These are phyloP conservation scores for Oceanodroma leucorhoa DNA, from an alignment of 2,797 vertebrate species.

Conservation along the genomic window DNA sequence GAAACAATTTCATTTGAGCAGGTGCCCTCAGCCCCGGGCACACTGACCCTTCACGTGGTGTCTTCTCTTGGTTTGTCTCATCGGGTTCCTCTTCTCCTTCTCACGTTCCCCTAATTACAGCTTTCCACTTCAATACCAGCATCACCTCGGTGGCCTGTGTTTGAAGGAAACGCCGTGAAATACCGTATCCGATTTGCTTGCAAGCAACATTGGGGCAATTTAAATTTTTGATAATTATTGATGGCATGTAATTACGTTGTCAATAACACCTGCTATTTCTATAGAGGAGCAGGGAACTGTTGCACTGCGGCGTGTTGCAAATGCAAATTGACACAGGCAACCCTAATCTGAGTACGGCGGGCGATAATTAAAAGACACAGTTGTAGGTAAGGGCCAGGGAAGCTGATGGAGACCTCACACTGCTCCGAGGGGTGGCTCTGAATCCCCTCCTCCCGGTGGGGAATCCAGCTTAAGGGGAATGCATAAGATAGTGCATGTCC, in stretches of 20 bases:
- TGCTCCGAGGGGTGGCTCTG: background rate
- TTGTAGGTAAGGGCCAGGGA: rapidly evolving
- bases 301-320: background rate
- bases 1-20: background rate
- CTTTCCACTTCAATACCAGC: background rate
- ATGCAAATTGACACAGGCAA: background rate
- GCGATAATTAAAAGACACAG: background rate
- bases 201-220: background rate
- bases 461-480: background rate
- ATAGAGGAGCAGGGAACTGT: background rate
- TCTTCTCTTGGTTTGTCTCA: background rate
- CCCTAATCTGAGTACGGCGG: background rate
- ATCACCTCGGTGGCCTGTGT: background rate
- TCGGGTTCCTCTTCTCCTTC: background rate
- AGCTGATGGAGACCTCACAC: background rate
- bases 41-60: rapidly evolving
- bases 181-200: rapidly evolving
- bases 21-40: background rate
- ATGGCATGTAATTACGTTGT: background rate
- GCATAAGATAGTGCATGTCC: background rate
- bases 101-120: background rate
- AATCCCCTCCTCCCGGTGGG: rapidly evolving
- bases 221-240: background rate
- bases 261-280: background rate
- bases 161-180: background rate